phyloP scores from a whole-genome alignment of 2,113 vertebrate species.

The Cisticola juncidis region DNA sequence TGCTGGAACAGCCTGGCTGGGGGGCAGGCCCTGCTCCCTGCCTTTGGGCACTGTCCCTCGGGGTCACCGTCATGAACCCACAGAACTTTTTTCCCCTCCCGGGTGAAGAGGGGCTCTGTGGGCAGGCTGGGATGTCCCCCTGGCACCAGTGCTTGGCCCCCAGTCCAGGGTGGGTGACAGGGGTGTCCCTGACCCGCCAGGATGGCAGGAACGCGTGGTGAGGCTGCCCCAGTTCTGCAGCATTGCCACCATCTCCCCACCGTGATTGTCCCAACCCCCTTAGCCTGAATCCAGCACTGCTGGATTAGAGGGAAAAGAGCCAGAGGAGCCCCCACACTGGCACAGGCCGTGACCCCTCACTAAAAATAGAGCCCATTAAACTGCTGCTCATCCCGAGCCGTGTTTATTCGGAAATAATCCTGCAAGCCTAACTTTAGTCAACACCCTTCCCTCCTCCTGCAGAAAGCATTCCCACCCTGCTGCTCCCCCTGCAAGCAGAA shows the following conservation, averaged over 20 bases:
- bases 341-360: rapidly evolving
- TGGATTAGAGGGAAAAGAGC: neutral
- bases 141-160: rapidly evolving
- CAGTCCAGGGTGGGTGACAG: rapidly evolving
- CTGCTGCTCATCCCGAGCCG: neutral
- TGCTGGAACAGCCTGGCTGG: neutral
- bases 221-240: neutral
- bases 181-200: too few relatives aligned
- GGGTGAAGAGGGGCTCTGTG: neutral
- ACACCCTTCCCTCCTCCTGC: neutral
- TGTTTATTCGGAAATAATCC: neutral
- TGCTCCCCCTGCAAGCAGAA: neutral
- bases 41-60: rapidly evolving
- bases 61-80: neutral
- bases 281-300: rapidly evolving
- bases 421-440: neutral
- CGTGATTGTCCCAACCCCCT: neutral
- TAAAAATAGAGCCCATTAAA: neutral
- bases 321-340: rapidly evolving
- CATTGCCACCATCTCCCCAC: rapidly evolving
- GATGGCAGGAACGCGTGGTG: rapidly evolving
- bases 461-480: neutral
- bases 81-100: neutral
- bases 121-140: neutral
- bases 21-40: neutral